A percentile compares a stretch with the other conserved stretches of the same genome.
phyloP scores from a whole-genome alignment of 2,888 invertebrate species.

The Tetropium fuscum region DNA sequence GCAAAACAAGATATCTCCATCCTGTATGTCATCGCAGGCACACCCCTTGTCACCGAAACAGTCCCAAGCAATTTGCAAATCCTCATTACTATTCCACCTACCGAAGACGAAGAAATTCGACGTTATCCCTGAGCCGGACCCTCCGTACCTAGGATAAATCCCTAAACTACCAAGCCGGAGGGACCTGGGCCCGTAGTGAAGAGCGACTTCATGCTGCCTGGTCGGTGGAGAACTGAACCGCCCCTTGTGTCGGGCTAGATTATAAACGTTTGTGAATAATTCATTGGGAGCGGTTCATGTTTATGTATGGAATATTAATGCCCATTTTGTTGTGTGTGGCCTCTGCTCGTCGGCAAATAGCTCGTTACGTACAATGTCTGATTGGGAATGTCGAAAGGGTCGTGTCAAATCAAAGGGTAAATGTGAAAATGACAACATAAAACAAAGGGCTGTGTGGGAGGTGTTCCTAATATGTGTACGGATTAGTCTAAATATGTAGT shows the following conservation, averaged over 20 bases:
- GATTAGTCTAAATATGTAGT: too few species aligned
- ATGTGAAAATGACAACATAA: too few species aligned
- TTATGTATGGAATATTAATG: constrained; percentile 23
- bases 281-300: constrained; percentile 22
- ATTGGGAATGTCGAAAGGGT: neutral
- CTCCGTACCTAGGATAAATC: constrained; percentile 2
- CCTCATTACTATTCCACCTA: neutral
- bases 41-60: neutral
- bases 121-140: neutral
- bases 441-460: too few species aligned
- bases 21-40: too few species aligned
- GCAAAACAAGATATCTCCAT: too few species aligned
- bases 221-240: neutral
- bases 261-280: constrained; percentile 23
- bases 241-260: constrained; percentile 8
- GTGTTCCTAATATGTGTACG: too few species aligned
- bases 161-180: constrained; percentile 5
- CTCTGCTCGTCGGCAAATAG: neutral
- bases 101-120: neutral
- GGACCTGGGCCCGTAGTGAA: neutral
- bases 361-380: neutral
- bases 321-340: neutral
- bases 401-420: too few species aligned
- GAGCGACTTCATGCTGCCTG: neutral
- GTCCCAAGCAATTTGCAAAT: neutral